phyloP scores from a whole-genome alignment of 2,113 vertebrate genomes.

The Trematomus loennbergii region DNA sequence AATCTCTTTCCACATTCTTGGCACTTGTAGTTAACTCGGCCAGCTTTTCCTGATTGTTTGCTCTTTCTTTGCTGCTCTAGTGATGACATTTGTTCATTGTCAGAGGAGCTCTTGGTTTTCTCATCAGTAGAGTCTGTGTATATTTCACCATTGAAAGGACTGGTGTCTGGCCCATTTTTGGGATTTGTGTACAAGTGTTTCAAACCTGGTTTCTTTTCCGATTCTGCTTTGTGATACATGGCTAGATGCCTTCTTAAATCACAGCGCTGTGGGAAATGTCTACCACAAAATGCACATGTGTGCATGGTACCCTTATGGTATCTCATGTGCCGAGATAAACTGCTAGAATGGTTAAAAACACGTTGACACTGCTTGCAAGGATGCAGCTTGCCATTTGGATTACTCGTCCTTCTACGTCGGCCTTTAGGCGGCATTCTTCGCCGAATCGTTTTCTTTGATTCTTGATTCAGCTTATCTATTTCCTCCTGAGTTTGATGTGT shows the following conservation, averaged over 20 bases:
- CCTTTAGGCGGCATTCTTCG: conserved; percentile 52
- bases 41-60: conserved; percentile 60
- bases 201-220: conserved; percentile 71
- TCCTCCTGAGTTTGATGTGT: conserved; percentile 79
- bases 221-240: conserved; percentile 81
- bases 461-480: conserved; percentile 71
- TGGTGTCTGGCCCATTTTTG: conserved; percentile 42
- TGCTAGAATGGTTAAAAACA: conserved; percentile 86
- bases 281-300: conserved; percentile 81
- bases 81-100: conserved; percentile 54
- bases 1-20: conserved; percentile 84
- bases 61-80: conserved; percentile 37
- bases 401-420: conserved; percentile 52
- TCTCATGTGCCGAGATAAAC: conserved; percentile 85
- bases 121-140: conserved; percentile 35
- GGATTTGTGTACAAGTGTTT: conserved; percentile 58
- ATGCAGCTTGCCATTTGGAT: conserved; percentile 76
- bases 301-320: conserved; percentile 86
- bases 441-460: conserved; percentile 56
- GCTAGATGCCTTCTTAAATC: conserved; percentile 82
- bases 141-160: conserved; percentile 49
- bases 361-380: conserved; percentile 84
- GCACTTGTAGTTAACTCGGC: conserved; percentile 79
- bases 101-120: conserved; percentile 57
- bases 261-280: conserved; percentile 84